Conservation (phyloP, 2,113 vertebrate genomes). For the Lichenostomus cassidix region DNA sequence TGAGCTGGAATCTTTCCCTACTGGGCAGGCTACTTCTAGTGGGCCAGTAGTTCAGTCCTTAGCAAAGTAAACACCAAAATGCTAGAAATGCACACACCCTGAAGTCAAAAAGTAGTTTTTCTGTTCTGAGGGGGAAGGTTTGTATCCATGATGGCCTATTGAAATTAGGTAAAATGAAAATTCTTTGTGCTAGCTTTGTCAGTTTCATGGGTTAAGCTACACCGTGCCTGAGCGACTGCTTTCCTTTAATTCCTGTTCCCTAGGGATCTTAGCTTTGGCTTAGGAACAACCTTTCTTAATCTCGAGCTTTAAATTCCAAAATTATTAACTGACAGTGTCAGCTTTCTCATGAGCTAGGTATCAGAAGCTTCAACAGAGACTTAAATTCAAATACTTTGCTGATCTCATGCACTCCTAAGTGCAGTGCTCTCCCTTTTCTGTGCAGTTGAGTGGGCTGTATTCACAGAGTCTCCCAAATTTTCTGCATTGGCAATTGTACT, state of each 20-base stretch:
- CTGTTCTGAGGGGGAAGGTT: not conserved
- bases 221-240: not conserved
- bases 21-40: not conserved
- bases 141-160: not conserved
- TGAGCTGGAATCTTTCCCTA: not conserved
- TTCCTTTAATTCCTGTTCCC: not conserved
- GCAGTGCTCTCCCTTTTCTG: not conserved
- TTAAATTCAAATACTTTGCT: not conserved
- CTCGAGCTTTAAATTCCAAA: not conserved
- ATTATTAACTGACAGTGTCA: not conserved
- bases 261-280: not conserved
- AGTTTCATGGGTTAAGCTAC: not conserved
- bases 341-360: not conserved
- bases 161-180: not conserved
- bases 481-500: not conserved
- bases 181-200: not conserved
- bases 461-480: not conserved
- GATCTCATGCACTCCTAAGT: not conserved
- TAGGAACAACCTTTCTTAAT: not conserved
- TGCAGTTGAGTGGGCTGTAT: not conserved
- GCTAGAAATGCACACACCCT: not conserved
- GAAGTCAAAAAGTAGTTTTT: not conserved
- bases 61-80: not conserved
- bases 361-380: not conserved
- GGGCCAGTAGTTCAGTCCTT: not conserved